Evolutionary conservation across 2,888 invertebrate species (phyloP), one percentile per base, ranked within the genome.

Genomic region (Sphecodes monilicornis): DNA sequence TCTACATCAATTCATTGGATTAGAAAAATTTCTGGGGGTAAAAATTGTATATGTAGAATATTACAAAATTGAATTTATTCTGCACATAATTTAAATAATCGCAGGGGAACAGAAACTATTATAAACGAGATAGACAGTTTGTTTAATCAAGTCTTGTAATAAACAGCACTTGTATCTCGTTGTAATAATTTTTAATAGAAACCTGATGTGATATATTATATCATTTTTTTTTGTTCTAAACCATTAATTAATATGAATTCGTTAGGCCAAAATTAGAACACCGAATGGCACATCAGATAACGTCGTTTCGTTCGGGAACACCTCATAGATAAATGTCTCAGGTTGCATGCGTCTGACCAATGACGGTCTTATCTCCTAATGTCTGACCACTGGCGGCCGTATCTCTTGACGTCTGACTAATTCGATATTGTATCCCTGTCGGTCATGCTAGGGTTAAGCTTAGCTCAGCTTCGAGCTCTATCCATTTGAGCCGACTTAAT

Each of bases 381-480:
- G 76, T 18, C 71, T 32, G 71, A 64, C 50, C 39, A 76, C n/a
- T 32, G 64, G 32, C 46, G 36, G 18, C 26, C 16, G 43, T n/a
- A 76, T 69, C 43, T 71, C 60, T 71, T 66, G 46, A 26, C 29
- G 76, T n/a, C 71, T 41, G 71, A 64, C 50, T 76, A 64, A 71
- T 66, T 76, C 70, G 66, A 39, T 4, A n/a, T 32, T n/a, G 26
- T 50, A 80, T 50, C 60, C 32, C 80, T 64, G 64, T 29, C 50
- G 22, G 16, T 18, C 3, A 46, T 32, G 66, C 36, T 32, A 36
- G 22, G 36, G 32, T 64, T 64, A 32, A 66, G 66, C 36, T 32
- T 36, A 66, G 22, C 36, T 36, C 32, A 32, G 66, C 36, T 8
- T 32, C 66, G 66, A 64, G 36, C 36, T 66, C 36, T 11, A 66